Conservation (phyloP, 1,140 invertebrate genomes). For the Formica exsecta region DNA sequence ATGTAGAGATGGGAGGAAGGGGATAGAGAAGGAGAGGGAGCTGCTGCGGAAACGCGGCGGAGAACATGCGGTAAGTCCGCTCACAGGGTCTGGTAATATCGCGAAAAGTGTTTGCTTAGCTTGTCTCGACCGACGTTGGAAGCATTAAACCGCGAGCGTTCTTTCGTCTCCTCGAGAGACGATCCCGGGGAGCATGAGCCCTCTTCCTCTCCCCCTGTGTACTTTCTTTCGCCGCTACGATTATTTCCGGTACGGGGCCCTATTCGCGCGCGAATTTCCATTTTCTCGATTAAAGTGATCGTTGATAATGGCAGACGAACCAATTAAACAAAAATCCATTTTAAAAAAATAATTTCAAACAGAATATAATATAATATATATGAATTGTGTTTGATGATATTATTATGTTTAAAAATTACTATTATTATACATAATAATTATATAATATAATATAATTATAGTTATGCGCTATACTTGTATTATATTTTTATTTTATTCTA, state of each 20-base stretch:
- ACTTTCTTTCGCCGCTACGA: conserved; percentile 66
- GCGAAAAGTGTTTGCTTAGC: conserved; percentile 83
- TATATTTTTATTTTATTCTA: background rate
- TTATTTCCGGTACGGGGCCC: conserved; percentile 68
- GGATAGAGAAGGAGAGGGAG: conserved; percentile 1
- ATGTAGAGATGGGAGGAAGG: background rate
- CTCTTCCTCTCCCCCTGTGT: conserved; percentile 56
- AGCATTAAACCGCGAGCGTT: conserved; percentile 81
- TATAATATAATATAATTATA: background rate
- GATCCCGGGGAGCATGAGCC: conserved; percentile 60
- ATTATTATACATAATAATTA: background rate
- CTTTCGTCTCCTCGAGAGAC: conserved; percentile 73
- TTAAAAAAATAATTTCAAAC: background rate
- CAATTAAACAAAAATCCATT: conserved; percentile 21
- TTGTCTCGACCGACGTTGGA: conserved; percentile 79
- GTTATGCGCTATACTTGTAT: background rate
- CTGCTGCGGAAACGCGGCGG: conserved; percentile 36
- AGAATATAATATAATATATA: background rate
- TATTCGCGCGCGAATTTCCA: conserved; percentile 65
- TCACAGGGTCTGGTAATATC: conserved; percentile 79
- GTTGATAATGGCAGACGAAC: conserved; percentile 12
- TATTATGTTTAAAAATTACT: background rate
- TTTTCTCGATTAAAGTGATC: conserved; percentile 66
- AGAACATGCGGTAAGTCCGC: conserved; percentile 69
- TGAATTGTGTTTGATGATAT: background rate